phyloP scores from a whole-genome alignment of 2,888 invertebrate genomes.

The Eupeodes luniger region DNA sequence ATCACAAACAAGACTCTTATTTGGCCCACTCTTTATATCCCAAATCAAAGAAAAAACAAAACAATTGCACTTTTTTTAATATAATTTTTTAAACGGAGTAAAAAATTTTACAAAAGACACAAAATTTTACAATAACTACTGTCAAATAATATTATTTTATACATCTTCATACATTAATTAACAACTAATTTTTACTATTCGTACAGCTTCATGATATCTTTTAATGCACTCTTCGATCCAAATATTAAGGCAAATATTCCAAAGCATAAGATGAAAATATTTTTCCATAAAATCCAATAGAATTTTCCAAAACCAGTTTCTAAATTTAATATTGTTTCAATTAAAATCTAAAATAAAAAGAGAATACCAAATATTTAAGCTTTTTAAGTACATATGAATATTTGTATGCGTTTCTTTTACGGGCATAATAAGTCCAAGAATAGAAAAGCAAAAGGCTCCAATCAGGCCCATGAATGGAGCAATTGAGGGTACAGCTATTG shows the following conservation, averaged over 20 bases:
- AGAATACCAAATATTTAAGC: not conserved
- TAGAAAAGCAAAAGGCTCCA: slow-evolving; percentile 96
- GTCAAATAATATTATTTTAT: too few species aligned
- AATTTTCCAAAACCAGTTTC: slow-evolving; percentile 90
- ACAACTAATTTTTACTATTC: slow-evolving; percentile 42
- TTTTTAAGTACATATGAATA: not conserved
- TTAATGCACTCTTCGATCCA: slow-evolving; percentile 89
- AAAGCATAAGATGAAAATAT: slow-evolving; percentile 89
- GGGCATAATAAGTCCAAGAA: slow-evolving; percentile 94
- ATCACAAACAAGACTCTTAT: too few species aligned
- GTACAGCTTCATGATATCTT: slow-evolving; percentile 86
- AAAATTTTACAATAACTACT: too few species aligned
- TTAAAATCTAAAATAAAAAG: slow-evolving; percentile 85
- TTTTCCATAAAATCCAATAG: slow-evolving; percentile 92
- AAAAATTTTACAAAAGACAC: too few species aligned
- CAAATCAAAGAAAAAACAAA: too few species aligned
- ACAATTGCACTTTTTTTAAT: too few species aligned
- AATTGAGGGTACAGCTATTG: slow-evolving; percentile 95
- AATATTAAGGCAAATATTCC: slow-evolving; percentile 92
- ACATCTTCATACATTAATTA: too few species aligned
- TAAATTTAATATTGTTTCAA: slow-evolving; percentile 95
- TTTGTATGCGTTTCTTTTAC: slow-evolving; percentile 81
- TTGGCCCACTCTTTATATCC: too few species aligned
- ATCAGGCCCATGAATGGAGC: slow-evolving; percentile 96
- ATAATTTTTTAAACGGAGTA: too few species aligned